These are phyloP conservation scores for Ceyx erithaca DNA, from an alignment of 2,797 vertebrate species.

Conservation along the genomic window DNA sequence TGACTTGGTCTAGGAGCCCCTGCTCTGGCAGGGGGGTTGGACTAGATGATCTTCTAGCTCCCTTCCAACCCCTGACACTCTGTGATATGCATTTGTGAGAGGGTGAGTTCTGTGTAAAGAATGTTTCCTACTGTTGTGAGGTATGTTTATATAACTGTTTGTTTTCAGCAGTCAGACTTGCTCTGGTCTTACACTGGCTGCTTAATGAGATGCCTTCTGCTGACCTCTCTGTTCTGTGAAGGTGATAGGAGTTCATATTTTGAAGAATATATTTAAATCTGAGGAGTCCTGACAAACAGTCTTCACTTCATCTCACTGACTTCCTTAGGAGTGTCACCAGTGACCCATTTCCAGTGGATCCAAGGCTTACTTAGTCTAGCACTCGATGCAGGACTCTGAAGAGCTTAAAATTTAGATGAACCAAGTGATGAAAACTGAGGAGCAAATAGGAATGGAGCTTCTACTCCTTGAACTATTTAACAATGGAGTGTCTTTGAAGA, in stretches of 20 bases:
- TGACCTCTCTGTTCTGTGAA: not conserved
- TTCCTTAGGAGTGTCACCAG: not conserved
- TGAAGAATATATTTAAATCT: not conserved
- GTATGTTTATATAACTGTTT: not conserved
- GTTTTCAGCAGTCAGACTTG: not conserved
- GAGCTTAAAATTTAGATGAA: not conserved
- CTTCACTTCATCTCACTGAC: not conserved
- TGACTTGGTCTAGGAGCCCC: too few species aligned
- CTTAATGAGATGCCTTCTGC: not conserved
- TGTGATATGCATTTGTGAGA: not conserved
- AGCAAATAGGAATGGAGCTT: not conserved
- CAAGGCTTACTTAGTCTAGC: not conserved
- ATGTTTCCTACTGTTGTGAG: not conserved
- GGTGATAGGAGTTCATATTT: not conserved
- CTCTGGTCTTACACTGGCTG: fast-evolving
- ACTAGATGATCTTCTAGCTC: too few species aligned
- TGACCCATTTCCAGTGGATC: not conserved
- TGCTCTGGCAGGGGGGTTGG: too few species aligned
- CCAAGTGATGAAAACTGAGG: not conserved
- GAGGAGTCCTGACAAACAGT: not conserved
- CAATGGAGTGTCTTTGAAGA: not conserved
- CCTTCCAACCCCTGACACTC: too few species aligned
- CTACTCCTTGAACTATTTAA: not conserved
- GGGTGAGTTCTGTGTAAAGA: not conserved
- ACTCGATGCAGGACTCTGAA: not conserved